Base-by-base conservation (phyloP, 2,797 vertebrate genomes). In the Coregonus suidteri region DNA sequence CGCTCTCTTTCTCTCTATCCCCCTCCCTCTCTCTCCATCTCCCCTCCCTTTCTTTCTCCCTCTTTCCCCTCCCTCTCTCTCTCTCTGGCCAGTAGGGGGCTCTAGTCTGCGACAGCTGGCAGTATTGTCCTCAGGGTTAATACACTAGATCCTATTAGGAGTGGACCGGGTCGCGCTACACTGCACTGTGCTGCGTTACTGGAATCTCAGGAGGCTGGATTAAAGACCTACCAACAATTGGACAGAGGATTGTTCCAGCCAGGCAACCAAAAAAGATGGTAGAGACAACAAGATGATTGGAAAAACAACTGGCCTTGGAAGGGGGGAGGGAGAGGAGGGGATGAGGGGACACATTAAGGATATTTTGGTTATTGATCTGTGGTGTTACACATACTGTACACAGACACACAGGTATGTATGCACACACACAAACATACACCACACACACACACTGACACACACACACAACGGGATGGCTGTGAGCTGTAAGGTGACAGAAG, bases 201-300 rank as follows among this genome's bases (percentile, higher is more conserved):
- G 88, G 91, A 94, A 93, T 95, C 93, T 90, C 88, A 92, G 95
- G 94, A 92, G 95, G 95, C 94, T 93, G 96, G 97, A 98, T 99
- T 98, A 98, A 90, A 93, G 91, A 89, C 94, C 94, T 95, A 94
- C 95, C 93, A 94, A 96, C 96, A 97, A 97, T 96, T 97, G 95
- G 95, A 95, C 89, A 79, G 84, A 64, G 75, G 90, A 92, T 92
- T 93, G 90, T 88, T 88, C 81, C 75, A 82, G 79, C 81, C 75
- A 82, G 79, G 79, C 83, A 79, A 75, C n/a, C 65, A 71, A 41
- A 51, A 69, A 78, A 62, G 31, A 15, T 34, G 20, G 25, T 70
- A 62, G 35, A 80, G 73, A 68, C 52, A 77, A 15, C 37, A 47
- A 75, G 52, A 77, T 13, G 20, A 25, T n/a, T n/a, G 51, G 25